Evolutionary conservation across 2,797 vertebrate genomes (phyloP).

Genomic region (Rhinoraja longicauda): DNA sequence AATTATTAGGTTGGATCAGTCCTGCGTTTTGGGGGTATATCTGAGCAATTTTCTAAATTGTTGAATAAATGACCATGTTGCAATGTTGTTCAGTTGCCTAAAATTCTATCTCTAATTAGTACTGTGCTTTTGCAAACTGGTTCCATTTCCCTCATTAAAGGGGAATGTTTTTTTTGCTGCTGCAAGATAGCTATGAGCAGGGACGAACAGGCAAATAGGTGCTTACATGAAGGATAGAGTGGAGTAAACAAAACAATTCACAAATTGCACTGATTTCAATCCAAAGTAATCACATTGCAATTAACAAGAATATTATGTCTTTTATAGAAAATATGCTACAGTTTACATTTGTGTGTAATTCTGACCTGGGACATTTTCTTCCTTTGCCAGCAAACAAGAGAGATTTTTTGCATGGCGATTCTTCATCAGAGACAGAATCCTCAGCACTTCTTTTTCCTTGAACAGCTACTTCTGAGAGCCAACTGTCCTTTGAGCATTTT

Average conservation of each 20-base stretch:
- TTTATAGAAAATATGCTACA: not conserved
- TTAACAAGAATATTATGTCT: not conserved
- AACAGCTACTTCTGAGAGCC: conserved; percentile 43
- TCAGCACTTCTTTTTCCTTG: conserved; percentile 48
- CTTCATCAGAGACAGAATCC: conserved; percentile 46
- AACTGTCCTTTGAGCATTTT: conserved; percentile 46
- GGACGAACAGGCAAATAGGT: not conserved
- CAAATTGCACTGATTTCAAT: not conserved
- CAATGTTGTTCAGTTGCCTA: too few species aligned
- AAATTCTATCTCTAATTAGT: too few species aligned
- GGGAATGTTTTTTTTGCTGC: too few species aligned
- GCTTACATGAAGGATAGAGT: not conserved
- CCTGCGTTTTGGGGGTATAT: too few species aligned
- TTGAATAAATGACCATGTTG: too few species aligned
- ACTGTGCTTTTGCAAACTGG: too few species aligned
- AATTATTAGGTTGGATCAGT: too few species aligned
- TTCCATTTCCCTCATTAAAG: too few species aligned
- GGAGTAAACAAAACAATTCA: not conserved
- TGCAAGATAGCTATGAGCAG: too few species aligned
- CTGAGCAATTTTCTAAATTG: too few species aligned
- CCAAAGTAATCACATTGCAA: not conserved
- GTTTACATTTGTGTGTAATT: not conserved
- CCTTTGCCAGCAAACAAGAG: conserved; percentile 52
- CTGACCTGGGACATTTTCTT: conserved; percentile 52
- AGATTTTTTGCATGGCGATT: conserved; percentile 54